Evolutionary conservation across 1,140 invertebrate species (phyloP).

Genomic region (Dryas iulia): DNA sequence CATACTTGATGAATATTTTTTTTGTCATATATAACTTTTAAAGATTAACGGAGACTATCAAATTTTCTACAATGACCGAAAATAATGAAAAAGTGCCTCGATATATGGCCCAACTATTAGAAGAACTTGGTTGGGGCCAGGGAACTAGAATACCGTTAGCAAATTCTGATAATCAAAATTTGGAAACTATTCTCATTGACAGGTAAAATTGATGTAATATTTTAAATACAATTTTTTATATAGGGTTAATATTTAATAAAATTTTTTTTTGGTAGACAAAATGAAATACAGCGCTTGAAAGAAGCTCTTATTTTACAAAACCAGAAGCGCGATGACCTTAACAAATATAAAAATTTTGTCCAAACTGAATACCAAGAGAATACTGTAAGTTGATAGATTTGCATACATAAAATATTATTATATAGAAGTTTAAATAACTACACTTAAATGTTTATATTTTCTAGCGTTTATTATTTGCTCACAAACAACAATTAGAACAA

Average conservation of each 20-base stretch:
- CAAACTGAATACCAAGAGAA: conserved; percentile 81
- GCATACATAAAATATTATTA: not conserved
- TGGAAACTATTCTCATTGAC: conserved; percentile 79
- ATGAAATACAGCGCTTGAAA: conserved; percentile 71
- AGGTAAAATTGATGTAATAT: conserved; percentile 42
- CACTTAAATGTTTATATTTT: conserved; percentile 17
- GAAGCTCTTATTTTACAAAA: conserved; percentile 61
- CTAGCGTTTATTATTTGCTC: conserved; percentile 79
- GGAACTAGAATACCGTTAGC: conserved; percentile 87
- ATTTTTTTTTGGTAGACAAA: conserved; percentile 56
- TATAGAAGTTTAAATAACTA: not conserved
- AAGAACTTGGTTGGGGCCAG: conserved; percentile 85
- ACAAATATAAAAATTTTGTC: conserved; percentile 79
- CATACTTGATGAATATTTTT: conserved; percentile 20
- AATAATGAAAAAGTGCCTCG: conserved; percentile 40
- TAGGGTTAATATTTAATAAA: not conserved
- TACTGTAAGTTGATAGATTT: conserved; percentile 62
- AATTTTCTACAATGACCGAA: conserved; percentile 43
- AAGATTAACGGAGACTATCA: not conserved
- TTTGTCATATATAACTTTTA: conserved; percentile 5
- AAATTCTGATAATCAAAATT: conserved; percentile 84
- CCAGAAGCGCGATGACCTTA: conserved; percentile 72
- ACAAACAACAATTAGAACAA: conserved; percentile 82
- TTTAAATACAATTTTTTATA: not conserved
- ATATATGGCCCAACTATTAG: conserved; percentile 83